Conservation (phyloP, 2,888 invertebrate genomes). For the Chesias legatella region DNA sequence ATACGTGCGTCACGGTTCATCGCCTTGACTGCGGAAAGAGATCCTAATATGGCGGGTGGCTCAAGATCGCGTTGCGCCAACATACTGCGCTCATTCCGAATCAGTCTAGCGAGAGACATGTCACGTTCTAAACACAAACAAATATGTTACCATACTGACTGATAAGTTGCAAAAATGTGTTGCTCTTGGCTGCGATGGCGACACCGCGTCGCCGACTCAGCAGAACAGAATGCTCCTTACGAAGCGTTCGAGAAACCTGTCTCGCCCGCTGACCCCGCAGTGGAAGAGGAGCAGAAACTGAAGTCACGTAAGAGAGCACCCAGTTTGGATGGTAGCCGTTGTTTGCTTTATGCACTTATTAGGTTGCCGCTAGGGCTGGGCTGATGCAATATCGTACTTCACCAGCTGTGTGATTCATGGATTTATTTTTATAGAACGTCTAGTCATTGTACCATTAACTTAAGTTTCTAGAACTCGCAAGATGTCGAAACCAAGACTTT, state of each 20-base stretch:
- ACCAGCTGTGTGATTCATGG: conserved; percentile 52
- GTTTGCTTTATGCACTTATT: conserved; percentile 50
- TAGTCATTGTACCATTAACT: conserved; percentile 5
- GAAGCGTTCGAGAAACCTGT: conserved; percentile 57
- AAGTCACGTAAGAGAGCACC: conserved; percentile 64
- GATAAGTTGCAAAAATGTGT: conserved; percentile 58
- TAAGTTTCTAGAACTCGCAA: conserved; percentile 10
- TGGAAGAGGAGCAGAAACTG: conserved; percentile 41
- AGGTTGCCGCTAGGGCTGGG: conserved; percentile 25
- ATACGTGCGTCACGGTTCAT: conserved; percentile 73
- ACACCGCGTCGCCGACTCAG: conserved; percentile 62
- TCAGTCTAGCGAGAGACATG: conserved; percentile 56
- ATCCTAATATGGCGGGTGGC: conserved; percentile 71
- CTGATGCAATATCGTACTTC: conserved; percentile 1
- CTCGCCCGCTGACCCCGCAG: conserved; percentile 35
- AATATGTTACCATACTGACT: conserved; percentile 27
- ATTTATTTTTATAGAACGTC: conserved; percentile 17
- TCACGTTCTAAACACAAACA: conserved; percentile 23
- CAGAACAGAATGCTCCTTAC: conserved; percentile 43
- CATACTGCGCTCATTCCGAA: conserved; percentile 60
- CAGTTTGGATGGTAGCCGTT: conserved; percentile 34
- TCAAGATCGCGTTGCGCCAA: conserved; percentile 71
- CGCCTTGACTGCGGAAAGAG: conserved; percentile 74
- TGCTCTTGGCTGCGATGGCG: conserved; percentile 73
- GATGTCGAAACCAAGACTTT: too few species aligned